phyloP scores from a whole-genome alignment of 2,113 vertebrate species.

The Callionymus lyra region DNA sequence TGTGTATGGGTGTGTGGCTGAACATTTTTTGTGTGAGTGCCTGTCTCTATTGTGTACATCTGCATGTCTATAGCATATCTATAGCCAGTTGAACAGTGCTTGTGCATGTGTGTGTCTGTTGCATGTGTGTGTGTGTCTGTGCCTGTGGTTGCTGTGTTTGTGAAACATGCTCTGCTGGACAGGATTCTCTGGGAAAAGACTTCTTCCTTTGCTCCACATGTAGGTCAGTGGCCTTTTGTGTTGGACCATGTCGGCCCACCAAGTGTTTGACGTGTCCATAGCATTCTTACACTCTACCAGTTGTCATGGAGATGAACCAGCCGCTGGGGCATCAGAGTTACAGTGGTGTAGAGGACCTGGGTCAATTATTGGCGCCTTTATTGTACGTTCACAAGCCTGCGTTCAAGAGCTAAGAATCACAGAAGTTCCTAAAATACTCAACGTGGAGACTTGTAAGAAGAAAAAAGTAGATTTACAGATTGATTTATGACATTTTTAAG shows the following conservation, averaged over 20 bases:
- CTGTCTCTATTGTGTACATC: no score
- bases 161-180: constrained; percentile 23
- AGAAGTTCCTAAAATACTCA: no score
- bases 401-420: no score
- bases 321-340: constrained; percentile 41
- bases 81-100: no score
- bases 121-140: neutral
- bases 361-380: constrained; percentile 50
- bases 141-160: no score
- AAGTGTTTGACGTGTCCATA: constrained; percentile 70
- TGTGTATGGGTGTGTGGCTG: no score
- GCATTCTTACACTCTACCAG: constrained; percentile 58
- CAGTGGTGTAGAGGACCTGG: constrained; percentile 42
- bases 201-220: constrained; percentile 49
- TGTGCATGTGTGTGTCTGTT: neutral
- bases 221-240: constrained; percentile 61
- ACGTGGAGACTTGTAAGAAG: no score
- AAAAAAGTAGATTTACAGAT: no score
- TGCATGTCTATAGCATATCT: neutral
- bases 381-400: constrained; percentile 42
- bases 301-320: constrained; percentile 68
- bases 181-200: constrained; percentile 61
- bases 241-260: constrained; percentile 42
- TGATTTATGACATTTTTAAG: no score
- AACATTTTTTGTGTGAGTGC: no score